Percentiles rank a stretch among this genome's conserved stretches.
phyloP scores from a whole-genome alignment of 1,140 invertebrate genomes.

The Samia ricini region DNA sequence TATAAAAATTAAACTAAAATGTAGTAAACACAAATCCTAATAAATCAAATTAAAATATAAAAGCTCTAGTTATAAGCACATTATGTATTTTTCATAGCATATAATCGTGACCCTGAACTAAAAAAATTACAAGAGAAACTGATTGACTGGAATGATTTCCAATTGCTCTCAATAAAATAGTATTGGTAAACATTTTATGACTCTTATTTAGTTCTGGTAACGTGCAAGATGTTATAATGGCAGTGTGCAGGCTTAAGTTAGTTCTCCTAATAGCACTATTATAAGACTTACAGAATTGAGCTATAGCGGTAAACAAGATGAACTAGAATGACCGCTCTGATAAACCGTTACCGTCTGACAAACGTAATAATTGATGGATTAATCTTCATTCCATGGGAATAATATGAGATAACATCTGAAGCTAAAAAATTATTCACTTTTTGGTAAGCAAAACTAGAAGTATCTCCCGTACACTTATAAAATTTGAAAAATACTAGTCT shows the following conservation, averaged over 20 bases:
- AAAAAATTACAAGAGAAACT: no score
- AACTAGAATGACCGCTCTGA: slow-evolving; percentile 61
- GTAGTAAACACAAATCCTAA: no score
- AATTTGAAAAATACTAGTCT: no score
- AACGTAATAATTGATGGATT: slow-evolving; percentile 54
- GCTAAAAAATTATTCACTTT: background rate
- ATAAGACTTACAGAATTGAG: slow-evolving; percentile 14
- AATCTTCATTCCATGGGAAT: slow-evolving; percentile 35
- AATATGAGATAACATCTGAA: slow-evolving; percentile 24
- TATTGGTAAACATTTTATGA: no score
- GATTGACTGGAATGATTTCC: no score
- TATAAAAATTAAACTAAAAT: no score
- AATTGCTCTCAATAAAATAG: background rate
- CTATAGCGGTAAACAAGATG: slow-evolving; percentile 54
- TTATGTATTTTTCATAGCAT: no score
- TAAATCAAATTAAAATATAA: no score
- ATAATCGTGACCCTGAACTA: no score
- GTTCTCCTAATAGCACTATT: background rate
- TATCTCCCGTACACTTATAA: background rate
- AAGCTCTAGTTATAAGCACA: no score
- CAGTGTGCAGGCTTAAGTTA: background rate
- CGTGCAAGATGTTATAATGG: no score
- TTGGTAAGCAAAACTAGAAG: background rate
- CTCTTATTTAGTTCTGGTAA: no score
- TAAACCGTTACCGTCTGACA: slow-evolving; percentile 59